phyloP scores from a whole-genome alignment of 2,888 invertebrate species.

The Zelleria hepariella region DNA sequence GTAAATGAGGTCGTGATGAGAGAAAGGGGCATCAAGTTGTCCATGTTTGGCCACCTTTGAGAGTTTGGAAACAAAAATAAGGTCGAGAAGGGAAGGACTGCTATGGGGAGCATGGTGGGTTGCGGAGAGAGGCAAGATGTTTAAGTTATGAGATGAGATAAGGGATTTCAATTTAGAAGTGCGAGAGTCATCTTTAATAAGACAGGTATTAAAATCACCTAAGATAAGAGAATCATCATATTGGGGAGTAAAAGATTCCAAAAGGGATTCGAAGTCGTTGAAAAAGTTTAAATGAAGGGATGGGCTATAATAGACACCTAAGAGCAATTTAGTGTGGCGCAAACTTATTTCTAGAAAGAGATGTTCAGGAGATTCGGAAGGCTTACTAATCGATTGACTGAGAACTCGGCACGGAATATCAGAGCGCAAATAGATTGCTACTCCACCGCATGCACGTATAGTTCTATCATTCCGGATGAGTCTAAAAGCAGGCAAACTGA shows the following conservation, averaged over 20 bases:
- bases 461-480: constrained; percentile 4
- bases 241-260: background rate
- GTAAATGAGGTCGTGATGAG: background rate
- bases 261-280: constrained; percentile 5
- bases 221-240: constrained; percentile 7
- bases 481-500: background rate
- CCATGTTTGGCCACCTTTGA: background rate
- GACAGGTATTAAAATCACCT: constrained; percentile 10
- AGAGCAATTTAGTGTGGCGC: constrained; percentile 7
- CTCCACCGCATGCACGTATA: constrained; percentile 5
- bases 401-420: constrained; percentile 3
- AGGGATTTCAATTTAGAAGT: constrained; percentile 7
- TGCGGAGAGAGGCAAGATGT: constrained; percentile 8
- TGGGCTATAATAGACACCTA: constrained; percentile 10
- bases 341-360: constrained; percentile 7
- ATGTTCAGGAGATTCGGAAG: constrained; percentile 5
- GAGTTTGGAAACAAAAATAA: constrained; percentile 10
- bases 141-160: constrained; percentile 4
- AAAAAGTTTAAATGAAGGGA: constrained; percentile 8
- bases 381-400: background rate
- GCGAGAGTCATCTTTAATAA: constrained; percentile 8
- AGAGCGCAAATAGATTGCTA: too few relatives aligned
- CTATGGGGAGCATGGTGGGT: constrained; percentile 7
- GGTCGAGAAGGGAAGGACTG: constrained; percentile 9
- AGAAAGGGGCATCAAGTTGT: too few relatives aligned